Base-by-base conservation (phyloP, 2,888 invertebrate species). In the Pyrrhosoma nymphula region DNA sequence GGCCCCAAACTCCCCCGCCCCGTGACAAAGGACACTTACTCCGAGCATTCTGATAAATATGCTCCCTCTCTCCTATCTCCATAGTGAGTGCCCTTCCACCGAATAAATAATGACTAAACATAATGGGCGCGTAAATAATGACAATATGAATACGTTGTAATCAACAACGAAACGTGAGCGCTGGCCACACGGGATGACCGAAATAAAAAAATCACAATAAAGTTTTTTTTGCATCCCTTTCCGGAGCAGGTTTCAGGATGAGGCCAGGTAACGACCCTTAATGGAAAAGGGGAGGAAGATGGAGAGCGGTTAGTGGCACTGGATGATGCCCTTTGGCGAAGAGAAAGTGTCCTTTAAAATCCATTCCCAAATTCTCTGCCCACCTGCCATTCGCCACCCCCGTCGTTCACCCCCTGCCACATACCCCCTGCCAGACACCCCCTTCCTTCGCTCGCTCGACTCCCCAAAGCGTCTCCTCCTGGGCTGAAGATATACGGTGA, bases 401-500 rank as follows among this genome's bases (percentile, higher is more conserved):
- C 23, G n/a, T 0, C 6, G 47, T 26, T 56, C 89, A 23, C 10
- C 26, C n/a, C 55, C 12, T 26, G 20, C 56, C 55, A 16, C 35
- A 10, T 16, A 4, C 69, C 47, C 3, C 60, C 60, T 8, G 14
- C 39, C 88, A 35, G 8, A 55, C 55, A 12, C 89, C 89, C 89
- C 89, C 47, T 39, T 47, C 88, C 55, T 56, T 55, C 89, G n/a
- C 56, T 89, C 89, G 89, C 89, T 47, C 39, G 88, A 39, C 39
- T 14, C n/a, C 56, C 39, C 93, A 75, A 23, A 47, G 93, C 69
- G 93, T 93, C 93, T 75, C 75, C 93, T 69, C 63, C 47, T 93
- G 93, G 63, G 47, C 39, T 56, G 95, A 89, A 63, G 69, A 95
- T 35, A 69, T 82, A 55, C 95, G 95, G 63, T 89, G 95, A 95